Percentiles rank a stretch among this genome's conserved stretches.
Conservation (phyloP, 1,140 invertebrate genomes). For the Pteromalus puparum region DNA sequence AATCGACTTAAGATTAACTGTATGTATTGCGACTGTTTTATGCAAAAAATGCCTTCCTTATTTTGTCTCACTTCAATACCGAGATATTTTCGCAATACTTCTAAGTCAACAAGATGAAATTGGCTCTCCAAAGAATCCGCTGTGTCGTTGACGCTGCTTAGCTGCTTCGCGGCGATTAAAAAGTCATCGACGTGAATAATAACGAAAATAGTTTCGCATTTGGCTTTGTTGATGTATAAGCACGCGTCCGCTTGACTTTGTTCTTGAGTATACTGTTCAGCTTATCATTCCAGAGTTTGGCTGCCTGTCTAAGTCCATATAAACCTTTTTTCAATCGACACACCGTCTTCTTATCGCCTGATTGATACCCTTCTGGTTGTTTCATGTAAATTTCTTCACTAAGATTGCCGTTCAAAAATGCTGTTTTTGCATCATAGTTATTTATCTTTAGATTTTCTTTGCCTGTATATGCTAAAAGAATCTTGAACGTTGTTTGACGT, state of each 20-base stretch:
- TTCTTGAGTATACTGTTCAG: background rate
- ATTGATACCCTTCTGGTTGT: background rate
- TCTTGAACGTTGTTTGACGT: background rate
- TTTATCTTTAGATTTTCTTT: background rate
- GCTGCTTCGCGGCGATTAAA: background rate
- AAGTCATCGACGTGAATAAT: constrained; percentile 11
- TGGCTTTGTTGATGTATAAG: constrained; percentile 55
- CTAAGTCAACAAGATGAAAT: no score
- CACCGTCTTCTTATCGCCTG: background rate
- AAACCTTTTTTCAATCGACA: no score
- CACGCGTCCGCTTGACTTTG: background rate
- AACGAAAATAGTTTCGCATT: constrained; percentile 7
- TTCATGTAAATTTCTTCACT: background rate
- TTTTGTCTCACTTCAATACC: no score
- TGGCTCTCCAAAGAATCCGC: no score
- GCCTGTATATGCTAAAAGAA: background rate
- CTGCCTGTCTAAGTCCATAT: no score
- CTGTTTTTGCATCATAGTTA: background rate
- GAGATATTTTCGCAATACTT: no score
- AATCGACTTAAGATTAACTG: no score
- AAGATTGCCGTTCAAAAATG: constrained; percentile 8
- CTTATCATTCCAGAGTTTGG: background rate
- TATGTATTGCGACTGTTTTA: no score
- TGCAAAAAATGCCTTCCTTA: no score
- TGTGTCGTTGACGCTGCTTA: background rate